Conservation (phyloP, 2,113 vertebrate genomes). For the Centropristis striata region DNA sequence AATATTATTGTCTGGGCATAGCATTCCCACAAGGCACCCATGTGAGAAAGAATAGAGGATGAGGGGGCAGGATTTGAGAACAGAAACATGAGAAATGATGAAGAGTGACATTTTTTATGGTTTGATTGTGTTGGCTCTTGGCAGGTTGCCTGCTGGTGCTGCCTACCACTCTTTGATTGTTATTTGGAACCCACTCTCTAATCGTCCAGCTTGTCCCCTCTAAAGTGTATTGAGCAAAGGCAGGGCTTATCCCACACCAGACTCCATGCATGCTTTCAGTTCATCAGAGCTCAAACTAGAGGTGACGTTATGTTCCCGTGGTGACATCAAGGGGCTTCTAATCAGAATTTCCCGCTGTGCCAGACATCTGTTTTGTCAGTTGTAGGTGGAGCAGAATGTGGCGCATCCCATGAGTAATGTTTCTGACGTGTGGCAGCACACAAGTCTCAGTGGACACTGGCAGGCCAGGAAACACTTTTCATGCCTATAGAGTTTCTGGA, state of each 20-base stretch:
- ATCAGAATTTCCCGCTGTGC: not conserved
- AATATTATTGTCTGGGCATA: not conserved
- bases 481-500: not conserved
- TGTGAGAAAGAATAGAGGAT: not conserved
- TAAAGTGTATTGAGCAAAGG: conserved; percentile 4
- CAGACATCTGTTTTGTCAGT: conserved; percentile 15
- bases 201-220: not conserved
- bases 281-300: conserved; percentile 5
- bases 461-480: not conserved
- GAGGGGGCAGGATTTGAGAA: not conserved
- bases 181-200: not conserved
- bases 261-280: conserved; percentile 1
- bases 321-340: not conserved
- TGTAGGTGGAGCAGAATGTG: not conserved
- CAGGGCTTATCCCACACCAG: not conserved
- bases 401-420: not conserved
- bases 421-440: not conserved
- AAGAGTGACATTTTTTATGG: conserved; percentile 7
- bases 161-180: conserved; percentile 4
- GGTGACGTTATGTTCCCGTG: conserved; percentile 8
- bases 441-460: not conserved
- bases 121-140: not conserved
- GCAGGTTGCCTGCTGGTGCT: conserved; percentile 6
- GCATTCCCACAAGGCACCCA: not conserved
- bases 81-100: not conserved